These are phyloP conservation scores for Cremastinae sp. DNA, from an alignment of 2,888 invertebrate genomes.

Conservation along the genomic window DNA sequence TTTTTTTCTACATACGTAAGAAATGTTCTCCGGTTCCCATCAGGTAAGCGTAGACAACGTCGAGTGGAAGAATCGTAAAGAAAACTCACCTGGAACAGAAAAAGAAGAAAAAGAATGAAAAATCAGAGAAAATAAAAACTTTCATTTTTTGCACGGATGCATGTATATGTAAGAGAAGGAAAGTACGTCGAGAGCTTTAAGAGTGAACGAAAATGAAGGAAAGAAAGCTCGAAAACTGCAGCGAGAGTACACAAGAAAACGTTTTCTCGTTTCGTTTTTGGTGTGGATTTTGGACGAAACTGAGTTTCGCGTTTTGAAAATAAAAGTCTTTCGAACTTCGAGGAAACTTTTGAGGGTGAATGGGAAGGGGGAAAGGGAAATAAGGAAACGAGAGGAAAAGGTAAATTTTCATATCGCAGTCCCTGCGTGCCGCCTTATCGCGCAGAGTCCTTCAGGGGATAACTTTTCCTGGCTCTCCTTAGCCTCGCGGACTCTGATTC, in stretches of 20 bases:
- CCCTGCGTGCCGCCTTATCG: slow-evolving; percentile 43
- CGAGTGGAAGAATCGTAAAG: not conserved
- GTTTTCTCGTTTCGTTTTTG: slow-evolving; percentile 43
- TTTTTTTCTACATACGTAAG: slow-evolving; percentile 21
- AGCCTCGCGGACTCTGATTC: slow-evolving; percentile 7
- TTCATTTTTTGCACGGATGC: slow-evolving; percentile 11
- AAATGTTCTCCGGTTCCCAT: not conserved
- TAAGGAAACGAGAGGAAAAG: slow-evolving; percentile 6
- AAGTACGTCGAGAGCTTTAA: not conserved
- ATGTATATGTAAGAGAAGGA: not conserved
- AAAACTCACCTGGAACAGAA: slow-evolving; percentile 66
- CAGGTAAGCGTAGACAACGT: slow-evolving; percentile 11
- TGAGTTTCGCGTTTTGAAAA: slow-evolving; percentile 39
- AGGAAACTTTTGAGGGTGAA: not conserved
- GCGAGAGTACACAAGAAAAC: slow-evolving; percentile 41
- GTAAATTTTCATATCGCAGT: slow-evolving; percentile 54
- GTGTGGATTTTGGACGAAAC: slow-evolving; percentile 26
- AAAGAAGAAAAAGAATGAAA: slow-evolving; percentile 35
- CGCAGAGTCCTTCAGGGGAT: slow-evolving; percentile 43
- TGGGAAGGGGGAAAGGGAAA: not conserved
- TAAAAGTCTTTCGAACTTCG: slow-evolving; percentile 30
- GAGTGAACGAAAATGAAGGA: slow-evolving; percentile 20
- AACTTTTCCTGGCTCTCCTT: slow-evolving; percentile 48
- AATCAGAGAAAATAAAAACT: slow-evolving; percentile 35
- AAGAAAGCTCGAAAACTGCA: slow-evolving; percentile 47